Evolutionary conservation across 2,113 vertebrate species (phyloP).

Genomic region (Anarhynchus alexandrinus): DNA sequence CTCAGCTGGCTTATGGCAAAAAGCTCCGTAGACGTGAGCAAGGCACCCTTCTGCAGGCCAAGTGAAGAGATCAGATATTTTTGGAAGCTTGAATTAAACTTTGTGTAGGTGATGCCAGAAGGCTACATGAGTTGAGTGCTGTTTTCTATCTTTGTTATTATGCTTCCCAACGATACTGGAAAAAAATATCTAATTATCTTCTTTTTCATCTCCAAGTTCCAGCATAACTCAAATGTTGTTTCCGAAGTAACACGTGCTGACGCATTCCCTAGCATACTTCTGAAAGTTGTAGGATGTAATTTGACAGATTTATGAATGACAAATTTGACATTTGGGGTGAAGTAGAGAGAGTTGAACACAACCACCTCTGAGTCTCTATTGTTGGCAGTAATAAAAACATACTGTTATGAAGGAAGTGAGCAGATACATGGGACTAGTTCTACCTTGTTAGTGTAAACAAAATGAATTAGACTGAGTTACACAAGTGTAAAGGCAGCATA

Average conservation of each 20-base stretch:
- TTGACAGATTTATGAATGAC: background rate
- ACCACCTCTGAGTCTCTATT: background rate
- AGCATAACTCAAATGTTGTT: background rate
- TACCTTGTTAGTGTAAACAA: background rate
- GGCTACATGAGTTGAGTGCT: background rate
- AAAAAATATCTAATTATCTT: background rate
- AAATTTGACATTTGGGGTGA: background rate
- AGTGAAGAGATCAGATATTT: background rate
- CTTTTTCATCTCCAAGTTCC: background rate
- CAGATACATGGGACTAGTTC: background rate
- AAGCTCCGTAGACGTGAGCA: background rate
- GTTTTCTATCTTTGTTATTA: background rate
- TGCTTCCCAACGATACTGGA: background rate
- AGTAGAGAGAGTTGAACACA: background rate
- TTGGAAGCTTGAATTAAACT: background rate
- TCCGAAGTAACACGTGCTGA: background rate
- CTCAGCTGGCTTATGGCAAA: background rate
- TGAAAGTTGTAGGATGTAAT: background rate
- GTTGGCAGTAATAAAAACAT: background rate
- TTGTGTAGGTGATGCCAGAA: background rate
- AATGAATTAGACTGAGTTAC: background rate
- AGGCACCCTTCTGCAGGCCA: background rate
- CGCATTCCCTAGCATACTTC: background rate
- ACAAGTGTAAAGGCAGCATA: background rate
- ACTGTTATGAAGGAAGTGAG: background rate